Base-by-base conservation (phyloP, 2,797 vertebrate genomes). In the Dryobates pubescens region DNA sequence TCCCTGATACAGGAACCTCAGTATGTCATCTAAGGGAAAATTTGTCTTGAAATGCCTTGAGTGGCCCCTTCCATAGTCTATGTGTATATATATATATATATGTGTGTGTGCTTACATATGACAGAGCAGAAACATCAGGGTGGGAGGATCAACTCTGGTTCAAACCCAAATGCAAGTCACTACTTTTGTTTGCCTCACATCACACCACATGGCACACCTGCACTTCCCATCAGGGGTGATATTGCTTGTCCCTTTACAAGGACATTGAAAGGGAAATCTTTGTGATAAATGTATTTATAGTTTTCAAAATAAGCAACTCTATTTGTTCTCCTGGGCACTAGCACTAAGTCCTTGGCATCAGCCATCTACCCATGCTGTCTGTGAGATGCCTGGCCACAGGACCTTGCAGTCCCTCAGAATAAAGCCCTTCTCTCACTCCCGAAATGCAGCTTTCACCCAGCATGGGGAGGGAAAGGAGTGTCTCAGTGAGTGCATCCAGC, bases 191-290 rank as follows among this genome's bases (percentile, higher is more conserved):
- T 89, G 14, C 68, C 22, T 86, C 9, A 1, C 1, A 9, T 76
- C 53, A 30, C 36, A 49, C 14, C 0, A 0, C 10, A 2, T 8
- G 27, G 45, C 59, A 72, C 9, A 71, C 0, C 0, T 11, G 43
- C n/a, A 2, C 7, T 43, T 34, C 36, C 83, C 59, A 38, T 27
- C 0, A 0, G 3, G 10, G 29, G 24, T 59, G 45, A 58, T 22
- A 22, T 10, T 32, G 29, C 24, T 43, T 63, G 56, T 45, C 59
- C 22, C 7, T 58, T 89, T 41, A 86, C 30, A 32, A 3, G 53
- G 34, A 54, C 59, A 30, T 69, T 51, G 51, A 54, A 77, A 89
- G 26, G 18, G 18, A 78, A 67, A 72, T 34, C 74, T 77, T 89
- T 17, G 58, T 59, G 38, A 26, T 82, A 68, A 83, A 61, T 4